phyloP scores from a whole-genome alignment of 2,113 vertebrate species.

The Labeo rohita region DNA sequence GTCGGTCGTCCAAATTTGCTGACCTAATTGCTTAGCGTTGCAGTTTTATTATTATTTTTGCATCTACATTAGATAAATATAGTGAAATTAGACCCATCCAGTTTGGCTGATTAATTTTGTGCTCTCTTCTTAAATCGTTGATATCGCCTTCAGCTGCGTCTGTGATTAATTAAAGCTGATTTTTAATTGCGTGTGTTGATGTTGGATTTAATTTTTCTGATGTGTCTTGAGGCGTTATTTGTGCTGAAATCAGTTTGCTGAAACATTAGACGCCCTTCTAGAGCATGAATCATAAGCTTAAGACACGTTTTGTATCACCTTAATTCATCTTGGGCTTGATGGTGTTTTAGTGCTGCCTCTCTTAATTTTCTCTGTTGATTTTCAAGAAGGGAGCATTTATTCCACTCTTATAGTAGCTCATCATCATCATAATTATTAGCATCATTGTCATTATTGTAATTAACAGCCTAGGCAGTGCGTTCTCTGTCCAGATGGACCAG shows the following conservation, averaged over 20 bases:
- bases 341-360: conserved; percentile 42
- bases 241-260: conserved; percentile 12
- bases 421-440: conserved; percentile 24
- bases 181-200: conserved; percentile 22
- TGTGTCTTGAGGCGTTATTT: conserved; percentile 6
- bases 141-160: not conserved
- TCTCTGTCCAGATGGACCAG: not conserved
- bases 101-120: not conserved
- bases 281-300: conserved; percentile 11
- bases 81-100: not conserved
- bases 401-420: not conserved
- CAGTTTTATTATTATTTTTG: not conserved
- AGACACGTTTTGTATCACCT: not conserved
- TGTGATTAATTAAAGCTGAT: conserved; percentile 5
- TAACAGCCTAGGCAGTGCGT: not conserved
- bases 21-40: not conserved
- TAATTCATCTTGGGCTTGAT: conserved; percentile 1
- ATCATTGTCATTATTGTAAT: conserved; percentile 1
- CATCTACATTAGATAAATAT: not conserved
- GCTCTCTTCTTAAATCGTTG: not conserved
- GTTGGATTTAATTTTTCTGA: not conserved
- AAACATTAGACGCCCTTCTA: not conserved
- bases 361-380: conserved; percentile 39
- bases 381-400: conserved; percentile 45
- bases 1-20: not conserved